phyloP scores from a whole-genome alignment of 92 coral and sea anemone genomes.

The Plumapathes pennacea region DNA sequence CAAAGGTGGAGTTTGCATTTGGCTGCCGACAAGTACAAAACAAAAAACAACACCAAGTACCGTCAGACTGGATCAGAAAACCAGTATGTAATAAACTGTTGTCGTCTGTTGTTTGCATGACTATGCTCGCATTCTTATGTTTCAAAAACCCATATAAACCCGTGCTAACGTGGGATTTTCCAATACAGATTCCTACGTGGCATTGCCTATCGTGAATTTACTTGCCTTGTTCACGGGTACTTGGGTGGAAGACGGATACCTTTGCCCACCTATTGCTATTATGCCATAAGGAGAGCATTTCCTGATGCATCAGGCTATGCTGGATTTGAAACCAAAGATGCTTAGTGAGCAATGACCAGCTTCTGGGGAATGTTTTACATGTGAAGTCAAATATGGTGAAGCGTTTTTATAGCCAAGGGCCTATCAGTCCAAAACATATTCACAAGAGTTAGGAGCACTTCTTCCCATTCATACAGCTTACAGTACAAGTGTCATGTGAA shows the following conservation, averaged over 20 bases:
- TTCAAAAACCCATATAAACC: not conserved
- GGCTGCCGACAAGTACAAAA: conserved; percentile 51
- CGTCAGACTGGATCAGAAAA: conserved; percentile 57
- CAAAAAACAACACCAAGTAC: conserved; percentile 35
- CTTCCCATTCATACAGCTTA: too few species aligned
- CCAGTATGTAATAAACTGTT: conserved; percentile 8
- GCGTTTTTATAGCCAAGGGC: too few species aligned
- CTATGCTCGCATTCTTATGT: not conserved
- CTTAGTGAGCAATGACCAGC: conserved; percentile 11
- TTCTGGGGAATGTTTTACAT: too few species aligned
- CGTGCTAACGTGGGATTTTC: not conserved
- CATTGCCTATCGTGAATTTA: conserved; percentile 47
- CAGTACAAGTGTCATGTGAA: too few species aligned
- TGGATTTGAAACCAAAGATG: conserved; percentile 41
- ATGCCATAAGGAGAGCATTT: conserved; percentile 37
- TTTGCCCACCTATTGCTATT: conserved; percentile 47
- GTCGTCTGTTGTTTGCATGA: not conserved
- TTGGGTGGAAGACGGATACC: conserved; percentile 51
- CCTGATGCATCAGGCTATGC: conserved; percentile 6
- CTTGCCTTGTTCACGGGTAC: conserved; percentile 47
- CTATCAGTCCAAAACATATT: too few species aligned
- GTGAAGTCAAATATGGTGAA: too few species aligned
- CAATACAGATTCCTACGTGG: conserved; percentile 36
- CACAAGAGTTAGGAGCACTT: too few species aligned
- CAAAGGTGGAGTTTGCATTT: conserved; percentile 61